phyloP scores from a whole-genome alignment of 2,888 invertebrate genomes.

The Digitonthophagus gazella region DNA sequence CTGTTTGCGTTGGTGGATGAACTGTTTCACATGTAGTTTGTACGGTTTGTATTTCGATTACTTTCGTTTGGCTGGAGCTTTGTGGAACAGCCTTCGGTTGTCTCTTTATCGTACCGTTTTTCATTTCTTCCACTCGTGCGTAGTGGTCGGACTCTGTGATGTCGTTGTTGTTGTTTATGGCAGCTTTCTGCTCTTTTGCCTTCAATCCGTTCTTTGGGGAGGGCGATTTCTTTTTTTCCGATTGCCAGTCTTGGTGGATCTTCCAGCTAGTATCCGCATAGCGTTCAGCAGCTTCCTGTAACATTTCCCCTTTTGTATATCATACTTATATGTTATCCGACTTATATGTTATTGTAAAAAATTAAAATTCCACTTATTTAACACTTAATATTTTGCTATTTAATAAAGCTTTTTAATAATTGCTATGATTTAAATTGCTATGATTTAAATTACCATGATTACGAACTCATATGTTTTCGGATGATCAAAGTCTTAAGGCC shows the following conservation, averaged over 20 bases:
- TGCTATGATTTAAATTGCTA: too few species aligned
- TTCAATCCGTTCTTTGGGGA: conserved; percentile 40
- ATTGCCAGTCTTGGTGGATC: conserved; percentile 66
- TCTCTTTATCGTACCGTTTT: conserved; percentile 31
- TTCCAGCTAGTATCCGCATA: conserved; percentile 74
- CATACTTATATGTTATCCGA: neutral
- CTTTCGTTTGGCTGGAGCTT: conserved; percentile 29
- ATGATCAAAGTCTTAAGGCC: neutral
- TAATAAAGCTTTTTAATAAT: too few species aligned
- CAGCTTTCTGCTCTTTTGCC: conserved; percentile 18
- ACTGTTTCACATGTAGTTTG: conserved; percentile 37
- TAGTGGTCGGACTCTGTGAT: conserved; percentile 22
- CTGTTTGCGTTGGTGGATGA: neutral
- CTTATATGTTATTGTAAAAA: neutral
- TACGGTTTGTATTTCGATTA: conserved; percentile 46
- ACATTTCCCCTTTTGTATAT: conserved; percentile 23
- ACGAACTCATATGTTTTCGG: neutral
- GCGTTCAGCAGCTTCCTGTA: conserved; percentile 65
- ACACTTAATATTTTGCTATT: too few species aligned
- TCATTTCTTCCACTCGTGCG: conserved; percentile 25
- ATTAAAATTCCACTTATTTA: too few species aligned
- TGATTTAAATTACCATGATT: too few species aligned
- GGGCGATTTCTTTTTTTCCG: conserved; percentile 54
- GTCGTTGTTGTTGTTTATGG: conserved; percentile 26
- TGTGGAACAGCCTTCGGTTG: conserved; percentile 30